Percentiles rank a stretch among this genome's conserved stretches.
Evolutionary conservation across 2,888 invertebrate genomes (phyloP).

Genomic region (Perdita meconis): DNA sequence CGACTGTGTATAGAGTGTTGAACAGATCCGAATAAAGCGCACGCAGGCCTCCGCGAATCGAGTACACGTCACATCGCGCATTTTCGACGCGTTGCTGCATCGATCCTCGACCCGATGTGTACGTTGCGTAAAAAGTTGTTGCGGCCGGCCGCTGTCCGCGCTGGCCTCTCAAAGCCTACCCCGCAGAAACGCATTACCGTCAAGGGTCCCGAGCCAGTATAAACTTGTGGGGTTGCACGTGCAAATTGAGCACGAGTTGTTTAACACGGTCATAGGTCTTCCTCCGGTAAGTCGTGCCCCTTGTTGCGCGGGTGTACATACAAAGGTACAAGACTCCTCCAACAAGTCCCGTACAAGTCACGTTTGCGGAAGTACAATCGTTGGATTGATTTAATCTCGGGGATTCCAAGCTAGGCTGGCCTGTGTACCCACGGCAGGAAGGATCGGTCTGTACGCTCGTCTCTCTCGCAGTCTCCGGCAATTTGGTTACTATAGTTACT

Average conservation of each 20-base stretch:
- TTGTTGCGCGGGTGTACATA: constrained; percentile 52
- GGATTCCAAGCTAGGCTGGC: constrained; percentile 59
- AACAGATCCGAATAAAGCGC: neutral
- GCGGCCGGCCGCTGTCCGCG: constrained; percentile 55
- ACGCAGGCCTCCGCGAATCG: neutral
- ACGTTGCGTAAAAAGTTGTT: constrained; percentile 56
- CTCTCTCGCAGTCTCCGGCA: constrained; percentile 18
- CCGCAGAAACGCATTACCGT: constrained; percentile 70
- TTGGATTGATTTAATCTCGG: constrained; percentile 70
- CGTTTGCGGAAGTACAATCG: constrained; percentile 73
- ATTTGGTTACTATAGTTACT: constrained; percentile 31
- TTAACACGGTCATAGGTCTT: constrained; percentile 71
- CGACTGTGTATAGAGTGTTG: no score
- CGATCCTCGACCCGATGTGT: constrained; percentile 32
- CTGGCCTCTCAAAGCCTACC: constrained; percentile 56
- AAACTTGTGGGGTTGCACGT: constrained; percentile 73
- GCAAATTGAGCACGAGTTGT: constrained; percentile 75
- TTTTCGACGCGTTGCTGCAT: constrained; percentile 30
- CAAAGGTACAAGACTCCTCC: constrained; percentile 39
- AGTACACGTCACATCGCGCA: constrained; percentile 8
- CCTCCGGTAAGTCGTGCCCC: constrained; percentile 61
- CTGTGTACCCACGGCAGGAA: constrained; percentile 60
- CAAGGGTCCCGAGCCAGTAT: constrained; percentile 72
- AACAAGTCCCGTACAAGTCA: constrained; percentile 67
- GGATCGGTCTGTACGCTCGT: constrained; percentile 50